Evolutionary conservation across 2,888 invertebrate species (phyloP).

Genomic region (Asteroscopus sphinx): DNA sequence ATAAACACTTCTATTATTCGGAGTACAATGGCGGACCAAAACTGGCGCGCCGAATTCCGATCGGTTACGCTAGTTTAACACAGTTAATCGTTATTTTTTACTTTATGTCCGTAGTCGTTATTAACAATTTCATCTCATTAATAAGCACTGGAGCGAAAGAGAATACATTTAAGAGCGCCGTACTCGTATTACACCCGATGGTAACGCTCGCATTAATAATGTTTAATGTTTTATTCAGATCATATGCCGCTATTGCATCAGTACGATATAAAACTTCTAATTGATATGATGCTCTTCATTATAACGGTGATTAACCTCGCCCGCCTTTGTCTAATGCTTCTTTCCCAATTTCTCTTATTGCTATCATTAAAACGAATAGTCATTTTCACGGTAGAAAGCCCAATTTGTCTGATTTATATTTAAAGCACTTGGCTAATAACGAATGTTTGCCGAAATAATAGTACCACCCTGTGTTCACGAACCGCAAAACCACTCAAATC

Average conservation of each 20-base stretch:
- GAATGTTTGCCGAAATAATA: slow-evolving; percentile 72
- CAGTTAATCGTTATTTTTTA: slow-evolving; percentile 86
- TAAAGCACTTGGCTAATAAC: slow-evolving; percentile 39
- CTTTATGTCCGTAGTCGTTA: slow-evolving; percentile 75
- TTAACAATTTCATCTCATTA: slow-evolving; percentile 86
- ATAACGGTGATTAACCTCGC: slow-evolving; percentile 47
- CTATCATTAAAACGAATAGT: slow-evolving; percentile 41
- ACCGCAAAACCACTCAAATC: slow-evolving; percentile 73
- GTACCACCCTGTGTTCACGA: slow-evolving; percentile 65
- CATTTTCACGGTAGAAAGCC: slow-evolving; percentile 36
- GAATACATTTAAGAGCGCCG: slow-evolving; percentile 76
- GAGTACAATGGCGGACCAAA: slow-evolving; percentile 79
- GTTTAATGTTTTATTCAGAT: slow-evolving; percentile 77
- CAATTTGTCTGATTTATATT: slow-evolving; percentile 38
- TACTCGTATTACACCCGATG: slow-evolving; percentile 71
- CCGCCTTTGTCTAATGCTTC: slow-evolving; percentile 47
- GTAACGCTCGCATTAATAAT: slow-evolving; percentile 77
- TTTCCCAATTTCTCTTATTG: slow-evolving; percentile 44
- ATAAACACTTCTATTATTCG: slow-evolving; percentile 85
- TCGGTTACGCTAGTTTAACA: slow-evolving; percentile 88
- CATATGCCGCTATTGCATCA: slow-evolving; percentile 66
- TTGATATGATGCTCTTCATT: slow-evolving; percentile 57
- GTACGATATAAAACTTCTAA: slow-evolving; percentile 51
- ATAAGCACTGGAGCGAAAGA: slow-evolving; percentile 82
- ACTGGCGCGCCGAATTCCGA: slow-evolving; percentile 83